Evolutionary conservation across 2,888 invertebrate genomes (phyloP), one percentile per base, ranked within the genome.

Genomic region (Venusia cambrica): DNA sequence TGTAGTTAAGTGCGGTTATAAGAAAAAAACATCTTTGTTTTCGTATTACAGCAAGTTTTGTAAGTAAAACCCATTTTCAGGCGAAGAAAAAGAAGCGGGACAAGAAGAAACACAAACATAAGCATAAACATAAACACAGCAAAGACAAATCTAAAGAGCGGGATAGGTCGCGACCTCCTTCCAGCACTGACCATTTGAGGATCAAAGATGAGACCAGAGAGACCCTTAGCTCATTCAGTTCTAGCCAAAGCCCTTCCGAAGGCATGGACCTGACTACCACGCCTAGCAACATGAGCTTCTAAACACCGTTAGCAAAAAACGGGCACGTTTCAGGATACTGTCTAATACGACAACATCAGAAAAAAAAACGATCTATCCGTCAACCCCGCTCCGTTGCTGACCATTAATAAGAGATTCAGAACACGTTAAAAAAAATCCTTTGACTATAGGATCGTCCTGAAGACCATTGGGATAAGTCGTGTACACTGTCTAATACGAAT

Each of bases 71-170:
- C n/a, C 5, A 15, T 25, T 57, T 49, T 5, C 59, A 92, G 85
- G 64, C 80, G 2, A 92, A 92, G 73, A 93, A 93, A 74, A 92
- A 92, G 75, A 93, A 93, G 68, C 93, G 94, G 57, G 92, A 93
- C 24, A 93, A 94, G 55, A 92, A 93, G 58, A 93, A 93, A 61
- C 91, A 96, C 75, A 97, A 97, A 68, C 96, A 97, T 69, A 97
- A 96, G 69, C 96, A 97, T 62, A 96, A 96, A 63, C 94, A 96
- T 66, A 96, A 95, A 56, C 94, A 95, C 65, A 94, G 80, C 63
- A 83, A 81, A 52, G 83, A 83, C 18, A 78, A 76, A 37, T 48
- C 56, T 1, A 89, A 91, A 1, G 67, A 76, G 14, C 85, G 79
- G 48, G 87, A 88, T 13, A 75, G 63, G 0, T 57, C 74, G 4